phyloP scores from a whole-genome alignment of 2,113 vertebrate species.

The Microtus richardsoni region DNA sequence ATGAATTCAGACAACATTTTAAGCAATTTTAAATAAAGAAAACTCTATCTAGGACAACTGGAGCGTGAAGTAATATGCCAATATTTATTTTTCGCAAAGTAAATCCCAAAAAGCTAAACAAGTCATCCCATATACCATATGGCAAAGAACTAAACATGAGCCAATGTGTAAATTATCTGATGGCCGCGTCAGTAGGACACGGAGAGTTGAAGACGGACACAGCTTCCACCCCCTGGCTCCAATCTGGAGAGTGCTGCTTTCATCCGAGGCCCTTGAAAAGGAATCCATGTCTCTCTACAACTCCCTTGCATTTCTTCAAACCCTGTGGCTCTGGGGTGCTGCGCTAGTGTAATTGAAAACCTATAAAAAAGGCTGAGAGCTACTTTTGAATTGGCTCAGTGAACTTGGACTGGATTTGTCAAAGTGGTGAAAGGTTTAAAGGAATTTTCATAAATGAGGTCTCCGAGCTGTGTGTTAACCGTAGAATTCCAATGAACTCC shows the following conservation, averaged over 20 bases:
- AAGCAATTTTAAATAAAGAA: conserved; percentile 47
- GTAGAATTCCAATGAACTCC: conserved; percentile 65
- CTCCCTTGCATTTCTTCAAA: conserved; percentile 61
- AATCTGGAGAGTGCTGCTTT: conserved; percentile 52
- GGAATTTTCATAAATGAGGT: conserved; percentile 81
- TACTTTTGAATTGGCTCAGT: conserved; percentile 81
- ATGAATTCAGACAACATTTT: conserved; percentile 60
- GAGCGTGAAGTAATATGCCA: conserved; percentile 44
- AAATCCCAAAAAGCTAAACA: conserved; percentile 42
- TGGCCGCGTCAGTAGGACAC: conserved; percentile 6
- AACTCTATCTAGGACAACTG: conserved; percentile 22
- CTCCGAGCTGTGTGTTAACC: conserved; percentile 72
- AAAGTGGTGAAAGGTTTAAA: conserved; percentile 80
- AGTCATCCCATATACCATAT: neutral
- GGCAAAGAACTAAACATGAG: conserved; percentile 21
- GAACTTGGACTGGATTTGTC: conserved; percentile 80
- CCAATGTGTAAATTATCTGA: neutral
- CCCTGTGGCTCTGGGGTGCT: conserved; percentile 63
- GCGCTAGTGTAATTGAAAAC: conserved; percentile 78
- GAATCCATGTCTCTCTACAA: neutral
- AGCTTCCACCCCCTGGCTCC: conserved; percentile 33
- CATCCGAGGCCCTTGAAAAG: conserved; percentile 21
- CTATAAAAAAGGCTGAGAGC: conserved; percentile 76
- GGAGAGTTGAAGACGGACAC: conserved; percentile 51
- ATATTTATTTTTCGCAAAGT: conserved; percentile 41